phyloP scores from a whole-genome alignment of 2,113 vertebrate species.

The Acrocephalus kingi region DNA sequence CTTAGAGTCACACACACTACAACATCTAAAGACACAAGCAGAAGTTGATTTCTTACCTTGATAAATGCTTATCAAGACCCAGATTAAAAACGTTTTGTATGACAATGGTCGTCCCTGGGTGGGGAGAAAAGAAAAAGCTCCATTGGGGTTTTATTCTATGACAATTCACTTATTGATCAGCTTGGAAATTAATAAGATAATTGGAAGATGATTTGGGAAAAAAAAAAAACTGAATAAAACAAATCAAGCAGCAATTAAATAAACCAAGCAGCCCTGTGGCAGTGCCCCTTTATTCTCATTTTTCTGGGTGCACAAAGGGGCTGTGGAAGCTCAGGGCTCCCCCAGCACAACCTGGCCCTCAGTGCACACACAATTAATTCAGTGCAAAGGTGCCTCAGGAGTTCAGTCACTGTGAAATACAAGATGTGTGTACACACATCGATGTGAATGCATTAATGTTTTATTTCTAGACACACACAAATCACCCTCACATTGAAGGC shows the following conservation, averaged over 20 bases:
- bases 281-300: neutral
- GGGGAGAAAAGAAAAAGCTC: neutral
- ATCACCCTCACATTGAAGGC: slow-evolving; percentile 53
- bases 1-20: neutral
- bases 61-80: slow-evolving; percentile 98
- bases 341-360: neutral
- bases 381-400: neutral
- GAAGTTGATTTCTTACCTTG: slow-evolving; percentile 84
- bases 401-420: neutral
- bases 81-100: slow-evolving; percentile 96
- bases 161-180: neutral
- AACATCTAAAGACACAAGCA: neutral
- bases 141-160: neutral
- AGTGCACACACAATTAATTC: slow-evolving; percentile 18
- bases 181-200: neutral
- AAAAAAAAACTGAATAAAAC: neutral
- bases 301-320: neutral
- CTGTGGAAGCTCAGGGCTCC: neutral
- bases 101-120: slow-evolving; percentile 90
- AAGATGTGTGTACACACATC: neutral
- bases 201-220: neutral
- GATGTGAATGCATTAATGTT: neutral
- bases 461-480: slow-evolving; percentile 47
- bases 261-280: neutral
- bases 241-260: neutral